phyloP scores from a whole-genome alignment of 2,113 vertebrate species.

The Excalfactoria chinensis region DNA sequence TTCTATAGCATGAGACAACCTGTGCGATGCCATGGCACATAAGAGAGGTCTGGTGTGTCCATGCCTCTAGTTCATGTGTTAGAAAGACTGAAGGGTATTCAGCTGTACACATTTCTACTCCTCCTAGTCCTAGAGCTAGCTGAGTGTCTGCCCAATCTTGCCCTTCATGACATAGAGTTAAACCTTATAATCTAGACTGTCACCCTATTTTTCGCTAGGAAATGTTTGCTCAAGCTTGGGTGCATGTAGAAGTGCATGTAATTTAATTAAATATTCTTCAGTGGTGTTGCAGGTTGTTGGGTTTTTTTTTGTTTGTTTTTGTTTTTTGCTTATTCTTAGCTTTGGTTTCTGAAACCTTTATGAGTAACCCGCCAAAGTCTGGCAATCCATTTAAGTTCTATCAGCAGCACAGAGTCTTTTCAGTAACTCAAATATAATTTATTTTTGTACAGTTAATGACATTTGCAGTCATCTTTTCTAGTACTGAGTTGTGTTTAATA shows the following conservation, averaged over 20 bases:
- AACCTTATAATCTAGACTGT: neutral
- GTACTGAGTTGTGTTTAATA: neutral
- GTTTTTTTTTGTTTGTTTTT: no score
- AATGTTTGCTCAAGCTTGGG: neutral
- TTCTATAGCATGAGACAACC: neutral
- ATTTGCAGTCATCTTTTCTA: neutral
- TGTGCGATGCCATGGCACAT: neutral
- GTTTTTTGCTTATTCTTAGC: neutral
- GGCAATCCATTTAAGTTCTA: neutral
- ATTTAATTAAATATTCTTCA: neutral
- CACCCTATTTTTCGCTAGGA: neutral
- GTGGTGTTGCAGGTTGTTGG: neutral
- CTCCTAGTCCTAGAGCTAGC: neutral
- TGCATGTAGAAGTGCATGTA: neutral
- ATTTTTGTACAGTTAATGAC: conserved; percentile 12
- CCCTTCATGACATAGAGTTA: fast-evolving
- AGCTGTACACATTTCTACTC: neutral
- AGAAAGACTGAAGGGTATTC: neutral
- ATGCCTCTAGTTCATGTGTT: neutral
- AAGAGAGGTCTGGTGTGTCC: neutral
- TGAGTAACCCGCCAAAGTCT: conserved; percentile 22
- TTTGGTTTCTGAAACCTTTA: neutral
- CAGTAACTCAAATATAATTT: conserved; percentile 10
- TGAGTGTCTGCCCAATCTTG: neutral
- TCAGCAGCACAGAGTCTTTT: neutral